Evolutionary conservation across 2,888 invertebrate genomes (phyloP).

Genomic region (Lasiommata megera): DNA sequence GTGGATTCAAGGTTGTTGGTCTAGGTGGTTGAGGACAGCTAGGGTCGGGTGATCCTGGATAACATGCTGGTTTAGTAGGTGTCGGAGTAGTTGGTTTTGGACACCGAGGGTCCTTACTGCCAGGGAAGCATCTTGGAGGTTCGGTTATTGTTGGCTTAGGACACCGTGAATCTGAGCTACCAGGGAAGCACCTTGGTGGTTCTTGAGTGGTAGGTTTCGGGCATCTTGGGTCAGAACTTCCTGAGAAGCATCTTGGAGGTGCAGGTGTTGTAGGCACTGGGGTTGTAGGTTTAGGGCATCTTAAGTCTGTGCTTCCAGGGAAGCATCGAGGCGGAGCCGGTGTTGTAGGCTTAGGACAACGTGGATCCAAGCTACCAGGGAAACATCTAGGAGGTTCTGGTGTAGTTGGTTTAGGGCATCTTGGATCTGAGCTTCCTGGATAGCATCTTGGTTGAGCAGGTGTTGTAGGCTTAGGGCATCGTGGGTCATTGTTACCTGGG

Average conservation of each 20-base stretch:
- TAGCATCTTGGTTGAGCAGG: constrained; percentile 40
- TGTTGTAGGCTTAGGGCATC: constrained; percentile 43
- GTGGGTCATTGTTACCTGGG: constrained; percentile 37
- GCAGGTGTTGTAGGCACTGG: constrained; percentile 13
- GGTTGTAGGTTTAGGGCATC: constrained; percentile 17
- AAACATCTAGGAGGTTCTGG: constrained; percentile 35
- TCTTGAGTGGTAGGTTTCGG: background rate
- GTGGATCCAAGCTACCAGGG: constrained; percentile 33
- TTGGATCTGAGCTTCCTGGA: constrained; percentile 45
- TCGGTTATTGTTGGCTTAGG: constrained; percentile 47
- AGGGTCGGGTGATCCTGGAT: constrained; percentile 42
- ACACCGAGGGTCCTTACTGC: constrained; percentile 47
- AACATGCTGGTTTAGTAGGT: constrained; percentile 38
- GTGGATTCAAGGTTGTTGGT: constrained; percentile 35
- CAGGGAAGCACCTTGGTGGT: background rate
- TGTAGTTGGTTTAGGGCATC: constrained; percentile 41
- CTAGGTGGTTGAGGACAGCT: no score
- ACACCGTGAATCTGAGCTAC: constrained; percentile 35
- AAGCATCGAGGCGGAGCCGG: constrained; percentile 15
- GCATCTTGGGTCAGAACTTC: constrained; percentile 44
- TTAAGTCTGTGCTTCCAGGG: constrained; percentile 14
- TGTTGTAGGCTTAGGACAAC: constrained; percentile 1
- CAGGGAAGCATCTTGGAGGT: constrained; percentile 40
- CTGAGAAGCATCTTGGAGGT: constrained; percentile 45
- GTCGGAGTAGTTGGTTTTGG: constrained; percentile 40